Percentiles rank a stretch among this genome's conserved stretches.
These are phyloP conservation scores for Stenurella melanura DNA, from an alignment of 2,888 invertebrate genomes.

Conservation along the genomic window DNA sequence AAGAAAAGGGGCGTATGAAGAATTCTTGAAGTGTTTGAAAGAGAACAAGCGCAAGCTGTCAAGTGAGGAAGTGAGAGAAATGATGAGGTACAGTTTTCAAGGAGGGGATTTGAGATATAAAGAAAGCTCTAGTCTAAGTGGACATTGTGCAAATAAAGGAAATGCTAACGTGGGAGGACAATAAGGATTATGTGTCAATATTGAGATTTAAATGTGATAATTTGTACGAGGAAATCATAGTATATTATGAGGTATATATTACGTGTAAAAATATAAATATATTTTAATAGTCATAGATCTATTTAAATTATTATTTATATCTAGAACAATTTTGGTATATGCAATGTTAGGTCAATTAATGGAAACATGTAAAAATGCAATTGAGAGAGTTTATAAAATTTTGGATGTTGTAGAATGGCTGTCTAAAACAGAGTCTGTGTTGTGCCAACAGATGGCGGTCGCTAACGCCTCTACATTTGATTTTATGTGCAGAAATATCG, in stretches of 20 bases:
- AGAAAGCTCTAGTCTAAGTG: background rate
- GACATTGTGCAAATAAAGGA: background rate
- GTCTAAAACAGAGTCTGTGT: too few species aligned
- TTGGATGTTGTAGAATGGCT: too few species aligned
- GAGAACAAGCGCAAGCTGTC: constrained; percentile 16
- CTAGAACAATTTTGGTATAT: background rate
- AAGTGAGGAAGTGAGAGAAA: constrained; percentile 27
- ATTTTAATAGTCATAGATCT: background rate
- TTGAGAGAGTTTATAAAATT: too few species aligned
- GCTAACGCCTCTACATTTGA: too few species aligned
- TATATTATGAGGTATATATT: background rate
- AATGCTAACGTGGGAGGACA: background rate
- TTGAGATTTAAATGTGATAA: constrained; percentile 1
- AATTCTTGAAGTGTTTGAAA: constrained; percentile 30
- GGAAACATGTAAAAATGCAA: too few species aligned
- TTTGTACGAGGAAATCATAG: background rate
- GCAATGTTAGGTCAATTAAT: too few species aligned
- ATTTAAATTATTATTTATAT: background rate
- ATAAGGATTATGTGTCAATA: background rate
- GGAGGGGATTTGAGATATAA: constrained; percentile 28
- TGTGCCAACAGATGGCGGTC: too few species aligned
- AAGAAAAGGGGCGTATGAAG: constrained; percentile 28
- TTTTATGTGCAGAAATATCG: too few species aligned
- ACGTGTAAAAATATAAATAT: background rate
- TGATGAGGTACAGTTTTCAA: constrained; percentile 33